These are phyloP conservation scores for Babylonia areolata DNA, from an alignment of 1,140 invertebrate species.

Conservation along the genomic window DNA sequence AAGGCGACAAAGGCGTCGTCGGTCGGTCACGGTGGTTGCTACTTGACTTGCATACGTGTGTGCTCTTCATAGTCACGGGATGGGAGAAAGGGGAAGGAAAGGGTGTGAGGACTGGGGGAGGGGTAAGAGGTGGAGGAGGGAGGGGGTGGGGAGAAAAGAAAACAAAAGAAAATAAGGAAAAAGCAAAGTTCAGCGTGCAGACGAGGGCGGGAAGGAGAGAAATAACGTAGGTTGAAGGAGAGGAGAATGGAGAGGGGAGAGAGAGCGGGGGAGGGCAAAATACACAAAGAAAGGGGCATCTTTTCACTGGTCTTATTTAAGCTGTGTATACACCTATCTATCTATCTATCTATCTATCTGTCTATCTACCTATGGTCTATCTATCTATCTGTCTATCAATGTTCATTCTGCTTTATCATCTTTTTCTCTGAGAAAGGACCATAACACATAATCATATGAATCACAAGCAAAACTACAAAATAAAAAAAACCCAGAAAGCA, in stretches of 20 bases:
- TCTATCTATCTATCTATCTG: no score
- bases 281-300: no score
- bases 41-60: background rate
- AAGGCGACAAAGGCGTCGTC: slow-evolving; percentile 1
- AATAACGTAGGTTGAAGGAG: background rate
- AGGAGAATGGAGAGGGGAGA: background rate
- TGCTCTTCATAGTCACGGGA: background rate
- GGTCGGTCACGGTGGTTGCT: slow-evolving; percentile 3
- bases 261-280: no score
- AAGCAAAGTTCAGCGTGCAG: background rate
- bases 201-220: background rate
- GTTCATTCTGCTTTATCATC: no score
- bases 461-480: no score
- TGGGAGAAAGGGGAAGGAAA: background rate
- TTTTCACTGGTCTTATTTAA: no score
- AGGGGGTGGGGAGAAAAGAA: background rate
- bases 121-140: background rate
- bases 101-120: background rate
- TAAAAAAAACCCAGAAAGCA: no score
- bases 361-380: no score
- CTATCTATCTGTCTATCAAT: no score
- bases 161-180: background rate
- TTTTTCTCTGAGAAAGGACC: no score
- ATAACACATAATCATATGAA: no score
- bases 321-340: no score